Base-by-base conservation (phyloP, 2,888 invertebrate genomes). In the Amphimallon solstitiale region DNA sequence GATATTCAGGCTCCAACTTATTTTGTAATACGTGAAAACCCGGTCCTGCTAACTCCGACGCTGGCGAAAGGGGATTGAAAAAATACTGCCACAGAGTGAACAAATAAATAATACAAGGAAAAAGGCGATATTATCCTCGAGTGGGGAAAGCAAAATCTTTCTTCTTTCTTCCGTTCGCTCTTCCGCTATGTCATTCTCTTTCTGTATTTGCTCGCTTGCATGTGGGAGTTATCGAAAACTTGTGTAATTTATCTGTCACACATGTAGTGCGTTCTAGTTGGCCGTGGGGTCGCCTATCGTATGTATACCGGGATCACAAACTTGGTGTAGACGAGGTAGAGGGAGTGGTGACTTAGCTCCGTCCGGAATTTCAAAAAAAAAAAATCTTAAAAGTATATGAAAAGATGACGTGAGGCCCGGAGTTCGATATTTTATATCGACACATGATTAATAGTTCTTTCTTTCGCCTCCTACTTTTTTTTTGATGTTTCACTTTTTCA, bases 381-480 rank as follows among this genome's bases (percentile, higher is more conserved):
- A 21, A 51, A 51, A 51, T 51, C 29, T 51, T 51, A 35, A 51
- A 51, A 34, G 49, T 51, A 51, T 51, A 51, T 51, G 49, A 35
- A 35, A 51, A 29, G 29, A 29, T 29, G 29, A 29, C 29, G 29
- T n/a, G n/a, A 9, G 6, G 29, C 29, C 29, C 2, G 29, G 29
- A 29, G 29, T 29, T 29, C 29, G 29, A 29, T 5, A 29, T 29
- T 29, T 29, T 29, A 29, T 29, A 29, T 29, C 29, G 29, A 29
- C 29, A 29, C 29, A 29, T 29, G 29, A 29, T 29, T 29, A 29
- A 29, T 29, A 29, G 29, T 29, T 29, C 29, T 29, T 29, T 29
- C 9, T 9, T 29, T 29, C 9, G 5, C 1, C 29, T 29, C 6
- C n/a, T n/a, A n/a, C 29, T 29, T 29, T 4, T 23, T 29, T 29